Percentiles rank a stretch among this genome's conserved stretches.
phyloP scores from a whole-genome alignment of 1,140 invertebrate genomes.

The Diuraphis noxia region DNA sequence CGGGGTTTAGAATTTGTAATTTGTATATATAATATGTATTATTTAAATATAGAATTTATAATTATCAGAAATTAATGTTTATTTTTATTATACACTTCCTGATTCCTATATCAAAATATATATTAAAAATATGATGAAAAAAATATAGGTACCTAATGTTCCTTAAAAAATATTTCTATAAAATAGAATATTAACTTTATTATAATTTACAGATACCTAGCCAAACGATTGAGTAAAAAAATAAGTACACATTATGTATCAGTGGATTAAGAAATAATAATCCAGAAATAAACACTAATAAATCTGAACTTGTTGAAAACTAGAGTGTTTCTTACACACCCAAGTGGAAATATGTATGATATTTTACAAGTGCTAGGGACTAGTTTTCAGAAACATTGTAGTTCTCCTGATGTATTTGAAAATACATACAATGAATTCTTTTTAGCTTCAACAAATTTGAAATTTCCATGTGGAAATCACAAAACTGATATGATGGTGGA shows the following conservation, averaged over 20 bases:
- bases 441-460: background rate
- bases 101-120: too few relatives aligned
- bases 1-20: too few relatives aligned
- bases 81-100: too few relatives aligned
- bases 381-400: background rate
- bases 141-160: too few relatives aligned
- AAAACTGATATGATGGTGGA: background rate
- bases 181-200: background rate
- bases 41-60: too few relatives aligned
- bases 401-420: background rate
- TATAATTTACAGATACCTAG: background rate
- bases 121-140: background rate
- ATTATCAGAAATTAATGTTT: too few relatives aligned
- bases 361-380: background rate
- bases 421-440: background rate
- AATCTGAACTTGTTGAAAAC: background rate
- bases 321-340: background rate
- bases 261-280: background rate
- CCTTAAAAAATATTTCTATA: too few relatives aligned
- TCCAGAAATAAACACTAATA: background rate
- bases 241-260: background rate
- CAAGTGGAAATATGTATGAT: constrained; percentile 4
- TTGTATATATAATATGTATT: too few relatives aligned
- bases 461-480: background rate
- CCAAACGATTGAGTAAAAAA: background rate